Percentiles rank a stretch among this genome's conserved stretches.
Evolutionary conservation across 2,113 vertebrate genomes (phyloP).

Genomic region (Uria aalge): DNA sequence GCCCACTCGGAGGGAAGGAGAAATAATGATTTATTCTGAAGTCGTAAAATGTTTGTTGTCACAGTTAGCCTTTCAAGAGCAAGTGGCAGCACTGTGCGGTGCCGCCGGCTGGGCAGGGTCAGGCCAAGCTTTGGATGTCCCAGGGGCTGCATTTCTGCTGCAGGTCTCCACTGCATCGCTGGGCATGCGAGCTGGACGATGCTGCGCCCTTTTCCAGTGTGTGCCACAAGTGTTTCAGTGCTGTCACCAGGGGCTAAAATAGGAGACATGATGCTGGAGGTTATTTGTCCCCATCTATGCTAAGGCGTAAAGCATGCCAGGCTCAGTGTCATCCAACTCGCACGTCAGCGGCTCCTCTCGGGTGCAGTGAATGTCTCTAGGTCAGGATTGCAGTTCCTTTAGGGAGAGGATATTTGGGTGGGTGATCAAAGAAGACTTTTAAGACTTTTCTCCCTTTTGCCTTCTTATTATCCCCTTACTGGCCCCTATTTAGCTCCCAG

Average conservation of each 20-base stretch:
- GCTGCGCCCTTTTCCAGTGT: background rate
- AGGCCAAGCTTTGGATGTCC: background rate
- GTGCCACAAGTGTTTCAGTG: background rate
- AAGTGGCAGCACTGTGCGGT: fast-evolving
- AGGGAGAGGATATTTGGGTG: background rate
- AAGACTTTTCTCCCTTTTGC: background rate
- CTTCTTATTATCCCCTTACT: too few relatives aligned
- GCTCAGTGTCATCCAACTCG: fast-evolving
- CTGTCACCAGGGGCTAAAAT: background rate
- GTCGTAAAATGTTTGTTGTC: background rate
- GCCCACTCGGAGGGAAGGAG: background rate
- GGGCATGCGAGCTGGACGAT: fast-evolving
- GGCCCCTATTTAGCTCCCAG: fast-evolving
- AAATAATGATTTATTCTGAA: background rate
- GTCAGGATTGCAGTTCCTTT: background rate
- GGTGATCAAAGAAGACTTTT: background rate
- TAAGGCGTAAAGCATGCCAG: background rate
- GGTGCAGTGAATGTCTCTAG: background rate
- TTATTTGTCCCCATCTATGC: background rate
- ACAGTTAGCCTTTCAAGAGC: background rate
- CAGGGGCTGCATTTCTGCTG: background rate
- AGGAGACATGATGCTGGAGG: background rate
- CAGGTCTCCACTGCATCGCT: fast-evolving
- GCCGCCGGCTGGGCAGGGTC: fast-evolving
- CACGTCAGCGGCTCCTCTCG: fast-evolving